Percentiles rank a stretch among this genome's conserved stretches.
Evolutionary conservation across 2,797 vertebrate genomes (phyloP).

Genomic region (Oophaga sylvatica): DNA sequence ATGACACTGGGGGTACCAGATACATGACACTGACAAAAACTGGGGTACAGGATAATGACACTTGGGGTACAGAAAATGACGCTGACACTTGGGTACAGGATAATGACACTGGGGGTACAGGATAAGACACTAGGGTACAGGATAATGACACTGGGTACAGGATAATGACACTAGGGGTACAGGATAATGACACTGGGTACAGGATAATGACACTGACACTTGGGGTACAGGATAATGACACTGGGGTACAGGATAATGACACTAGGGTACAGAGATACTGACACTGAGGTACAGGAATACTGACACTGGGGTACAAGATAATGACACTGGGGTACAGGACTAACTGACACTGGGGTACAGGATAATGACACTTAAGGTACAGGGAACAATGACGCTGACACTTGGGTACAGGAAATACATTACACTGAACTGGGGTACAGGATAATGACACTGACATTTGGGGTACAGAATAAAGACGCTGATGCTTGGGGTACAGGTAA

Average conservation of each 20-base stretch:
- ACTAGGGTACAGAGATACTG: background rate
- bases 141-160: background rate
- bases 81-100: background rate
- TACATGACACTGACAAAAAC: constrained; percentile 1
- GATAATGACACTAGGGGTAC: background rate
- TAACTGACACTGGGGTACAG: background rate
- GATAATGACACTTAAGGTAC: background rate
- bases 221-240: background rate
- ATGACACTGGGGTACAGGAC: background rate
- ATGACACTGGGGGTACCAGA: background rate
- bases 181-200: background rate
- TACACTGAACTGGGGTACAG: background rate
- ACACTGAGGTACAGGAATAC: background rate
- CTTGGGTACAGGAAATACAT: too few species aligned
- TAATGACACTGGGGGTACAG: background rate
- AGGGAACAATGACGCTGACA: background rate
- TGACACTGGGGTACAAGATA: background rate
- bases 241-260: background rate
- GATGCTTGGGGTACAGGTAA: background rate
- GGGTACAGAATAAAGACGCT: background rate
- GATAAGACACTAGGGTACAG: background rate
- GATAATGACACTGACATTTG: background rate
- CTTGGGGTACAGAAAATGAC: background rate
- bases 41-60: background rate
- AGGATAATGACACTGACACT: background rate